phyloP scores from a whole-genome alignment of 2,113 vertebrate genomes.

The Psittacula cyanocephala region DNA sequence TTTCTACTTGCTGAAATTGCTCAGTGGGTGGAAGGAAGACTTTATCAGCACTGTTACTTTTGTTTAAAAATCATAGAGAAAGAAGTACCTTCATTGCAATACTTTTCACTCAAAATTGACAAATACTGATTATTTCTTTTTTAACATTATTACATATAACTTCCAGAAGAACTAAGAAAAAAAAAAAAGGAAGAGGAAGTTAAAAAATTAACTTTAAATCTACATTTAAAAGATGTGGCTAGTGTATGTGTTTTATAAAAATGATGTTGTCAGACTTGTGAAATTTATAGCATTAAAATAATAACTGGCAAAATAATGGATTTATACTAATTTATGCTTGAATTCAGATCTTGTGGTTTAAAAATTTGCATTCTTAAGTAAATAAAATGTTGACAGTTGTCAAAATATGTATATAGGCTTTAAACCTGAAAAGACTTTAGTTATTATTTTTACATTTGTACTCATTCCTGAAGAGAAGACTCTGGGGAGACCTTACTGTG shows the following conservation, averaged over 20 bases:
- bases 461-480: background rate
- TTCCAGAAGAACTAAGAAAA: background rate
- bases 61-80: background rate
- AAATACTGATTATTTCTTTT: background rate
- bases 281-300: background rate
- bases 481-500: background rate
- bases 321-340: background rate
- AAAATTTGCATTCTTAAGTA: background rate
- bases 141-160: background rate
- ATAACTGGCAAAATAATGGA: background rate
- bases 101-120: background rate
- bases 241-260: background rate
- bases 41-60: background rate
- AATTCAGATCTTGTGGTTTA: background rate
- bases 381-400: background rate
- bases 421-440: background rate
- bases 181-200: background rate
- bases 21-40: background rate
- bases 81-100: background rate
- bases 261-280: background rate
- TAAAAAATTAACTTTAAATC: background rate
- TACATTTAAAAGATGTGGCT: background rate
- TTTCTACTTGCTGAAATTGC: background rate
- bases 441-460: background rate
- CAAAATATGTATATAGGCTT: background rate